These are phyloP conservation scores for Clinocottus analis DNA, from an alignment of 2,113 vertebrate genomes.

Conservation along the genomic window DNA sequence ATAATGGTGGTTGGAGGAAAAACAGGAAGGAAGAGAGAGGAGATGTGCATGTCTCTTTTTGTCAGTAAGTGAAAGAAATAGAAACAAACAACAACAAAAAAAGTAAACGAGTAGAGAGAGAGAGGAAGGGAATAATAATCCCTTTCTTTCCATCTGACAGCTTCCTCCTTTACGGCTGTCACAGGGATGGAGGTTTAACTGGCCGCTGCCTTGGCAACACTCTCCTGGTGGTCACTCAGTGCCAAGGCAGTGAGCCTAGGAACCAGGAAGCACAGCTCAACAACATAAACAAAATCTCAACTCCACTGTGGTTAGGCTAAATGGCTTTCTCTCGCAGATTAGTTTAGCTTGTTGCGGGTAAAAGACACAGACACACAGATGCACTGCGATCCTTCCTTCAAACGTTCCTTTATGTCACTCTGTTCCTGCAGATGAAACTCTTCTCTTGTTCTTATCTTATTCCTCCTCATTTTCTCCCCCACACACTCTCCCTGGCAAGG, in stretches of 20 bases:
- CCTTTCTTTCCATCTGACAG: conserved; percentile 53
- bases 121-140: conserved; percentile 39
- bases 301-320: conserved; percentile 22
- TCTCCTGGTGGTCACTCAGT: conserved; percentile 45
- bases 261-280: conserved; percentile 45
- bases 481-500: conserved; percentile 36
- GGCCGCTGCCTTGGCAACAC: conserved; percentile 49
- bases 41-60: conserved; percentile 8
- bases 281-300: conserved; percentile 29
- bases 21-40: not conserved
- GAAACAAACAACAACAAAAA: conserved; percentile 7
- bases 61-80: conserved; percentile 9
- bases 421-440: conserved; percentile 46
- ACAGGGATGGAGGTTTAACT: conserved; percentile 30
- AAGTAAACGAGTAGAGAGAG: conserved; percentile 12
- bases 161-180: conserved; percentile 52
- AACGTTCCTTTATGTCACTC: conserved; percentile 16
- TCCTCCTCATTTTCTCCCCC: conserved; percentile 47
- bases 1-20: not conserved
- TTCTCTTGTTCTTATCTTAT: conserved; percentile 47
- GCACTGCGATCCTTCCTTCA: not conserved
- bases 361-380: conserved; percentile 8
- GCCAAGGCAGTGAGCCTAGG: conserved; percentile 38
- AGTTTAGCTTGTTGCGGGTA: not conserved
- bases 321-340: not conserved